Evolutionary conservation across 2,888 invertebrate genomes (phyloP).

Genomic region (Polyommatus iphigenia): DNA sequence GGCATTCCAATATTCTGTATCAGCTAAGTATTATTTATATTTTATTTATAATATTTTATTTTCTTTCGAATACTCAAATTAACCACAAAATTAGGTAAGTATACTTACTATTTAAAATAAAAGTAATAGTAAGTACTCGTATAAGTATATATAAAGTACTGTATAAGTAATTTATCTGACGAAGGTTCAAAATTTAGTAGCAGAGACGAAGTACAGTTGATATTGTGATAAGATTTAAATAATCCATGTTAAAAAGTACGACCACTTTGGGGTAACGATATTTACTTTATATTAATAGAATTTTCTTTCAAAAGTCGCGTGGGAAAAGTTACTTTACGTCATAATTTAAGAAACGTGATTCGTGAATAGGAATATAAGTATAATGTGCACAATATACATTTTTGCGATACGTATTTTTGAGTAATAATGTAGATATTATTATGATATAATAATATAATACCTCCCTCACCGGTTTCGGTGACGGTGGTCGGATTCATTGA

Average conservation of each 20-base stretch:
- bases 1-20: too few species aligned
- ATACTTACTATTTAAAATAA: not conserved
- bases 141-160: too few species aligned
- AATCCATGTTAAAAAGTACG: not conserved
- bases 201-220: not conserved
- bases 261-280: not conserved
- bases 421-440: not conserved
- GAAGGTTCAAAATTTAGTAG: not conserved
- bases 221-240: not conserved
- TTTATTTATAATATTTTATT: too few species aligned
- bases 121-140: too few species aligned
- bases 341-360: not conserved
- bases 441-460: too few species aligned
- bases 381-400: not conserved
- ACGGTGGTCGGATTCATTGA: too few species aligned
- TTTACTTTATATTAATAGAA: slow-evolving; percentile 5
- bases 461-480: too few species aligned
- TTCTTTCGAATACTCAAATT: not conserved
- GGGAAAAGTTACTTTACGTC: not conserved
- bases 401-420: not conserved
- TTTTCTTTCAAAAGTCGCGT: not conserved
- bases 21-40: too few species aligned
- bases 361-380: not conserved
- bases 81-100: not conserved
- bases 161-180: not conserved